Evolutionary conservation across 2,113 vertebrate genomes (phyloP).

Genomic region (Odocoileus hemionus): DNA sequence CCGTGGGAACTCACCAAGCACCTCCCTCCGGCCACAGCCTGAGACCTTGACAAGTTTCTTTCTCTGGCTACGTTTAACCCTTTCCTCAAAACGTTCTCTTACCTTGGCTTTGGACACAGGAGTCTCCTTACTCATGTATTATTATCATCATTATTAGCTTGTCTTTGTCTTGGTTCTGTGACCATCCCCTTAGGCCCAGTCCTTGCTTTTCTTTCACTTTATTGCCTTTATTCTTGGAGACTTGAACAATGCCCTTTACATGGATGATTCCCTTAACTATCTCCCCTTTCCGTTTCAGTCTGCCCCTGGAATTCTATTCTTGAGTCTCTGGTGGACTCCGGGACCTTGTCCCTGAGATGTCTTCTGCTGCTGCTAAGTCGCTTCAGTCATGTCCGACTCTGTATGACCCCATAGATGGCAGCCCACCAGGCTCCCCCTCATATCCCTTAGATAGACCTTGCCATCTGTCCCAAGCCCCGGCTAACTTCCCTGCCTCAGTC

Average conservation of each 20-base stretch:
- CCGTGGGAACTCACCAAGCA: slow-evolving; percentile 37
- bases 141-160: not conserved
- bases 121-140: not conserved
- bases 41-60: not conserved
- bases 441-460: not conserved
- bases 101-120: not conserved
- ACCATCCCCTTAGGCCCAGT: not conserved
- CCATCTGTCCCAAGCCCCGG: not conserved
- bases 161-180: not conserved
- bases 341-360: not conserved
- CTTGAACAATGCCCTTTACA: not conserved
- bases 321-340: not conserved
- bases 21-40: not conserved
- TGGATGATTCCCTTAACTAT: not conserved
- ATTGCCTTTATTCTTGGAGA: not conserved
- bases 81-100: not conserved
- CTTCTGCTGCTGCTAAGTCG: not conserved
- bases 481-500: not conserved
- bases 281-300: not conserved
- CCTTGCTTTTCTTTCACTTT: not conserved
- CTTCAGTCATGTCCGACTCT: too few relatives aligned
- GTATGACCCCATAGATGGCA: too few relatives aligned
- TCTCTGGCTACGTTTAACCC: not conserved
- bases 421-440: not conserved
- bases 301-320: not conserved